Evolutionary conservation across 2,888 invertebrate species (phyloP).

Genomic region (Malthinus seriepunctatus): DNA sequence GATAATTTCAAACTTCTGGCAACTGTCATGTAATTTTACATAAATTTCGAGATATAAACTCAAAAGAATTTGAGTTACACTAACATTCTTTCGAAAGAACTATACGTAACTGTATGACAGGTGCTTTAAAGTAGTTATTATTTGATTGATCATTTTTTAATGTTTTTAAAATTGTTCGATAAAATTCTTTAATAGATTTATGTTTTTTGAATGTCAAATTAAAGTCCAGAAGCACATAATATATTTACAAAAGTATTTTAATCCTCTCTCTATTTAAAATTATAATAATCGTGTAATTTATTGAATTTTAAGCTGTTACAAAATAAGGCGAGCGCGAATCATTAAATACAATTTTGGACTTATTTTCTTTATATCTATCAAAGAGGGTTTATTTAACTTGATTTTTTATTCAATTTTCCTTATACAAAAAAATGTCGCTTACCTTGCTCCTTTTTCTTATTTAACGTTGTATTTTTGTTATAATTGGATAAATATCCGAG

Average conservation of each 20-base stretch:
- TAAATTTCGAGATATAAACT: neutral
- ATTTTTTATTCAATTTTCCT: too few relatives aligned
- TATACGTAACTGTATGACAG: neutral
- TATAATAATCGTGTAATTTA: too few relatives aligned
- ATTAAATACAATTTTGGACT: too few relatives aligned
- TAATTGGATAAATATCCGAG: too few relatives aligned
- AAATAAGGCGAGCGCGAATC: too few relatives aligned
- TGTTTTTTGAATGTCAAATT: neutral
- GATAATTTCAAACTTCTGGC: conserved; percentile 2
- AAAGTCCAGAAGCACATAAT: neutral
- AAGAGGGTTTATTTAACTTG: too few relatives aligned
- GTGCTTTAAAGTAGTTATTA: neutral
- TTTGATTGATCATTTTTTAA: conserved; percentile 5
- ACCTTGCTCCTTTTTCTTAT: too few relatives aligned
- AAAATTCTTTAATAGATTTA: neutral
- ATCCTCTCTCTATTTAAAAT: too few relatives aligned
- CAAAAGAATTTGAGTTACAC: neutral
- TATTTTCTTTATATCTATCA: too few relatives aligned
- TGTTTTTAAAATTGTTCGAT: neutral
- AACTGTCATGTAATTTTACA: conserved; percentile 2
- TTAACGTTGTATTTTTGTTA: too few relatives aligned
- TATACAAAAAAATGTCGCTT: too few relatives aligned
- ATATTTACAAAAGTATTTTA: too few relatives aligned
- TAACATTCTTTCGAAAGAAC: neutral
- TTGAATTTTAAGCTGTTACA: neutral